Evolutionary conservation across 2,797 vertebrate genomes (phyloP), one percentile per base, ranked within the genome.

Genomic region (Sebastes glaucus): DNA sequence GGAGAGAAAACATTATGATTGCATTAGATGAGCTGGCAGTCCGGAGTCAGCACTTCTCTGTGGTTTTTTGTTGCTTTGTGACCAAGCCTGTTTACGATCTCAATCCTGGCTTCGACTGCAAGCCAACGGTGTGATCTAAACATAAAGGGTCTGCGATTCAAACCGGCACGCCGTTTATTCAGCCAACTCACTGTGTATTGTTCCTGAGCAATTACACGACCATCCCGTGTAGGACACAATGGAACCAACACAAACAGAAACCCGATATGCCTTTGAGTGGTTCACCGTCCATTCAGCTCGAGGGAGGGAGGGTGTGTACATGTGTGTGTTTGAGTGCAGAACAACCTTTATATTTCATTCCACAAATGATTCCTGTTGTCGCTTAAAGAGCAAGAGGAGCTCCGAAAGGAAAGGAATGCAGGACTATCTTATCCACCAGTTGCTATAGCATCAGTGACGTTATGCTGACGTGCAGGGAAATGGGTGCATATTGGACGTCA

Each of bases 191-290:
- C 79, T 73, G 79, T 88, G 76, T 72, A 87, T 87, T 89, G 85
- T 90, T 90, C 82, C 77, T 13, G 61, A 66, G 79, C 81, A 79
- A 85, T 90, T 90, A 86, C 78, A 81, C 2, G 20, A 62, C 78
- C 55, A 49, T 68, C 74, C 61, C 53, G 4, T 82, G 82, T 78
- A 57, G 70, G 57, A 84, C 87, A 92, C 89, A 91, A 88, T 80
- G 79, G 76, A 81, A 85, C 30, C 75, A 86, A 87, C 80, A 89
- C 89, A 92, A 86, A 90, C 85, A 86, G 88, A 89, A 92, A 92
- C 74, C 64, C 3, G 68, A 94, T 81, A 68, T 38, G 56, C 11
- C 77, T 79, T 60, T 79, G 71, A 91, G 80, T 83, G 5, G 62
- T 74, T 83, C 46, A 57, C 80, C 71, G 78, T 88, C 86, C 82